Evolutionary conservation across 2,797 vertebrate species (phyloP).

Genomic region (Acanthurus lineatus): DNA sequence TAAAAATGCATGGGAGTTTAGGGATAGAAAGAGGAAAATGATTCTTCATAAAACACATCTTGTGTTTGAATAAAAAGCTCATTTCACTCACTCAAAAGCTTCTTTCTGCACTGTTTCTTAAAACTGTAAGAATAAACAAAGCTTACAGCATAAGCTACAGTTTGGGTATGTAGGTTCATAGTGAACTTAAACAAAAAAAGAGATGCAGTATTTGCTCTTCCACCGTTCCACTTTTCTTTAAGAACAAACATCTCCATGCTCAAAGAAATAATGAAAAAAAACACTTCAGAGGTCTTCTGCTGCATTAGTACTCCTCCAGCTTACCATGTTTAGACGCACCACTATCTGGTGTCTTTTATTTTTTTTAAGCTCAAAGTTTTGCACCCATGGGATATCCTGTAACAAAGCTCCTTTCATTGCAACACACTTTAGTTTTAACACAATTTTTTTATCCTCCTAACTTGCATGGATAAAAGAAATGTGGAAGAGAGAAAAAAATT

Average conservation of each 20-base stretch:
- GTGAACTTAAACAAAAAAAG: conserved; percentile 3
- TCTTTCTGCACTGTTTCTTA: conserved; percentile 11
- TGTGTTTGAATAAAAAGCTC: not conserved
- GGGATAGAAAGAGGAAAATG: not conserved
- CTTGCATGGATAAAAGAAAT: conserved; percentile 37
- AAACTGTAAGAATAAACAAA: conserved; percentile 31
- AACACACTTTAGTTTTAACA: conserved; percentile 15
- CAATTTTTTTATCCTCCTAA: conserved; percentile 37
- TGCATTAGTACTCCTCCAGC: conserved; percentile 4
- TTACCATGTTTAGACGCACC: conserved; percentile 18
- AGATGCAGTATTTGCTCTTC: conserved; percentile 26
- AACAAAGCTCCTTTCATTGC: conserved; percentile 18
- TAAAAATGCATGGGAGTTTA: conserved; percentile 9
- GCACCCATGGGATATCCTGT: conserved; percentile 7
- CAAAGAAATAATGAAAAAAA: conserved; percentile 19
- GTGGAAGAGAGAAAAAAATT: conserved; percentile 6
- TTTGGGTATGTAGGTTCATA: not conserved
- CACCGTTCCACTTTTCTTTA: conserved; percentile 11
- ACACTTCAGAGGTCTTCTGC: conserved; percentile 1
- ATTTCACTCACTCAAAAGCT: not conserved
- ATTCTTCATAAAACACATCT: not conserved
- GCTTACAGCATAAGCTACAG: not conserved
- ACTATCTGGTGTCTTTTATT: not conserved
- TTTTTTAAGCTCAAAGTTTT: conserved; percentile 30
- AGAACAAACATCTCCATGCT: conserved; percentile 11